Base-by-base conservation (phyloP, 2,888 invertebrate species). In the Apoda limacodes region DNA sequence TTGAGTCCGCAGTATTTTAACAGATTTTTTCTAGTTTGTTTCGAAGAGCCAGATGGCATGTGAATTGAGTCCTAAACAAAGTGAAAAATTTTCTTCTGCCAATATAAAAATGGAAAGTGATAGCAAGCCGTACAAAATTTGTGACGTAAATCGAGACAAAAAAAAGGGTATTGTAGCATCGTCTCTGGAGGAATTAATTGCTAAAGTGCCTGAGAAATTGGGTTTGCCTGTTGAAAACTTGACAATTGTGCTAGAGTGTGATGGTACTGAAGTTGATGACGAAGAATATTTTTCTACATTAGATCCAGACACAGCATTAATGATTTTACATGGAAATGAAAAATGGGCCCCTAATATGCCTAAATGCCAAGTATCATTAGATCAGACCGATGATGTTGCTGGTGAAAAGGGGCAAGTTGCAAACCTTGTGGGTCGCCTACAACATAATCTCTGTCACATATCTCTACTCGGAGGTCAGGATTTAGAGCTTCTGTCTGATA, bases 251-350 rank as follows among this genome's bases (percentile, higher is more conserved):
- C 76, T 96, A 46, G 96, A 96, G 63, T 88, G 87, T 27, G 96
- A 96, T 75, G 96, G 96, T 17, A 96, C 96, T 0, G 95, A 96
- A 82, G 92, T 96, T 28, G 95, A 96, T 52, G 95, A 96, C 57
- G 95, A 96, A 63, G 95, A 95, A 61, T 96, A 95, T 69, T 96
- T 96, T 66, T 90, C 89, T 26, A 95, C 95, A 2, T 78, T 96
- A 41, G 94, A 95, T 50, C 88, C 88, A 42, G 93, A 96, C 55
- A 93, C 94, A 10, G 88, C 88, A 53, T 82, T 93, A 39, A 93
- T 94, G 89, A 86, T 93, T 28, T 82, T 94, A 29, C 85, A 86
- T 42, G 87, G 87, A 5, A 85, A 85, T 45, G 89, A 93, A 61
- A 89, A 88, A 57, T 93, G 93, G 93, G 72, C 82, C 35, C 85